Base-by-base conservation (phyloP, 2,888 invertebrate genomes). In the Drosophila recens region DNA sequence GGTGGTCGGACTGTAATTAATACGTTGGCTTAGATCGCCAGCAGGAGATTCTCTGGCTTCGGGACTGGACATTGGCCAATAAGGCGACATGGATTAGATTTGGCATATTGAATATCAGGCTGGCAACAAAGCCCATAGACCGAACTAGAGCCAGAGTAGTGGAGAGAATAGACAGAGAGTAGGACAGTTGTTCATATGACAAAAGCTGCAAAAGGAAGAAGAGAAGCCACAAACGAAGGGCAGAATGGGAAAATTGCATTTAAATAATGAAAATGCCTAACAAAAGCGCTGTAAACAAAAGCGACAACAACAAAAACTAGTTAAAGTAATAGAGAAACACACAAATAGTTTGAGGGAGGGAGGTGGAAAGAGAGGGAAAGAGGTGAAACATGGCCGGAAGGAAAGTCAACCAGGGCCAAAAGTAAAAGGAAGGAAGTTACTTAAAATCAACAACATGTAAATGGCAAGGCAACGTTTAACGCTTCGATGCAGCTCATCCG, bases 361-460 rank as follows among this genome's bases (percentile, higher is more conserved):
- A n/a, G 20, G 6, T 5, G 10, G 13, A n/a, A 17, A 17, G 15
- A 30, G 8, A 38, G 40, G 48, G 52, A 4, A 40, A 9, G 8
- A n/a, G 17, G 3, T 27, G 36, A 2, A 51, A 43, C 40, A 57
- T 23, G 43, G 52, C 57, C 61, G 57, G 66, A 72, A 66, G 65
- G 57, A 66, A 49, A 63, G 58, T 54, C 68, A 65, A 59, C 49
- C 63, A 63, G 34, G 23, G 48, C 34, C 64, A 67, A 23, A 23
- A 23, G 52, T n/a, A 43, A 13, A 68, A 70, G 80, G 73, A 75
- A 86, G 80, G 58, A 83, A 75, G 75, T 83, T 69, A 78, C 72
- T 80, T 75, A 68, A 86, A 86, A 75, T 82, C 86, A 86, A 82
- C 75, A 86, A 78, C 83, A 85, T 75, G 75, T 80, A 82, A 82